phyloP scores from a whole-genome alignment of 2,888 invertebrate species.

The Monopis laevigella region DNA sequence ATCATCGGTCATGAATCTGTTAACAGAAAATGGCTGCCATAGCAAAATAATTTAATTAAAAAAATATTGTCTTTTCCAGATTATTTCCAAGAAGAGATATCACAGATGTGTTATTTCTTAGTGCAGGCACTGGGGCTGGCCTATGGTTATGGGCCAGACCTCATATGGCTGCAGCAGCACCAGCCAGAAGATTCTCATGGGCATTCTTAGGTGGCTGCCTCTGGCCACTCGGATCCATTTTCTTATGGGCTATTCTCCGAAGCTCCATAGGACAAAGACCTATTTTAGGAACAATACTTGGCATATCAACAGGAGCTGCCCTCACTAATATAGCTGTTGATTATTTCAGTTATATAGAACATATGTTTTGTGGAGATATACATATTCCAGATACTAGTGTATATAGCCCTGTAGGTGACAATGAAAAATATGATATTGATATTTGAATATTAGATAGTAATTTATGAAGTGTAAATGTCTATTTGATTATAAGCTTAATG shows the following conservation, averaged over 20 bases:
- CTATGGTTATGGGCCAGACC: slow-evolving; percentile 84
- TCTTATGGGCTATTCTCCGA: slow-evolving; percentile 87
- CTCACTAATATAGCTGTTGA: slow-evolving; percentile 71
- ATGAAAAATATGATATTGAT: slow-evolving; percentile 64
- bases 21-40: no score
- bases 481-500: no score
- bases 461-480: no score
- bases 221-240: slow-evolving; percentile 89
- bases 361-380: slow-evolving; percentile 63
- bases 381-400: slow-evolving; percentile 46
- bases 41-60: no score
- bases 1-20: no score
- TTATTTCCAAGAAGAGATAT: slow-evolving; percentile 78
- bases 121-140: slow-evolving; percentile 83
- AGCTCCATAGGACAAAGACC: slow-evolving; percentile 79
- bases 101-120: slow-evolving; percentile 82
- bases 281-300: slow-evolving; percentile 72
- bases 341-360: slow-evolving; percentile 72
- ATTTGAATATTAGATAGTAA: slow-evolving; percentile 30
- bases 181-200: slow-evolving; percentile 71
- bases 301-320: slow-evolving; percentile 74
- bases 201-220: slow-evolving; percentile 81
- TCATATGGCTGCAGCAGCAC: slow-evolving; percentile 74
- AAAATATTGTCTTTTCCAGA: no score
- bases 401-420: slow-evolving; percentile 59